phyloP scores from a whole-genome alignment of 2,888 invertebrate genomes.

The Aplocera efformata region DNA sequence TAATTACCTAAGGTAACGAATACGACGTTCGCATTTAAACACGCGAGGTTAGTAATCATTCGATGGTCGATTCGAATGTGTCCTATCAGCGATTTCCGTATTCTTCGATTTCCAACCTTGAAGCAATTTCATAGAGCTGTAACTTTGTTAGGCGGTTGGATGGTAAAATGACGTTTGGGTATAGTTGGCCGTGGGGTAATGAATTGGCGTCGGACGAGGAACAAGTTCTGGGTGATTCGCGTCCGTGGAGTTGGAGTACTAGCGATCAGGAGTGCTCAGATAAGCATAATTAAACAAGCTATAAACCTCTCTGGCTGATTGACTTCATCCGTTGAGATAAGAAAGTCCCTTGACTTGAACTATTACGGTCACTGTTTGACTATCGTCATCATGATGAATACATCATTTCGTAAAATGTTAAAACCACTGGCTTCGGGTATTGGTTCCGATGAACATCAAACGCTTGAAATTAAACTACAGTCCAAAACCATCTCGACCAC shows the following conservation, averaged over 20 bases:
- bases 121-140: conserved; percentile 12
- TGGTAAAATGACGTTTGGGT: conserved; percentile 57
- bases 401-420: too few species aligned
- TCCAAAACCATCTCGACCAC: too few species aligned
- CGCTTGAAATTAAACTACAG: too few species aligned
- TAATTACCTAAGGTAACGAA: conserved; percentile 40
- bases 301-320: conserved; percentile 17
- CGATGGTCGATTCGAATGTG: conserved; percentile 67
- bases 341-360: neutral
- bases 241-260: conserved; percentile 42
- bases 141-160: conserved; percentile 19
- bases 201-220: conserved; percentile 68
- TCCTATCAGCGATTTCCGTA: conserved; percentile 47
- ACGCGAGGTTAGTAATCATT: conserved; percentile 74
- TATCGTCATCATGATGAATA: too few species aligned
- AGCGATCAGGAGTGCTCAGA: conserved; percentile 37
- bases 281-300: conserved; percentile 24
- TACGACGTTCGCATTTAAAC: conserved; percentile 62
- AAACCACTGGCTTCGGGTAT: too few species aligned
- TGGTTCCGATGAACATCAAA: too few species aligned
- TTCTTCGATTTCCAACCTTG: conserved; percentile 41
- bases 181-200: conserved; percentile 70
- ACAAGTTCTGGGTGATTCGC: conserved; percentile 66
- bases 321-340: conserved; percentile 9
- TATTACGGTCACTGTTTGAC: too few species aligned